A percentile compares a stretch with the other conserved stretches of the same genome.
Conservation (phyloP, 1,140 invertebrate species). For the Halyomorpha halys region DNA sequence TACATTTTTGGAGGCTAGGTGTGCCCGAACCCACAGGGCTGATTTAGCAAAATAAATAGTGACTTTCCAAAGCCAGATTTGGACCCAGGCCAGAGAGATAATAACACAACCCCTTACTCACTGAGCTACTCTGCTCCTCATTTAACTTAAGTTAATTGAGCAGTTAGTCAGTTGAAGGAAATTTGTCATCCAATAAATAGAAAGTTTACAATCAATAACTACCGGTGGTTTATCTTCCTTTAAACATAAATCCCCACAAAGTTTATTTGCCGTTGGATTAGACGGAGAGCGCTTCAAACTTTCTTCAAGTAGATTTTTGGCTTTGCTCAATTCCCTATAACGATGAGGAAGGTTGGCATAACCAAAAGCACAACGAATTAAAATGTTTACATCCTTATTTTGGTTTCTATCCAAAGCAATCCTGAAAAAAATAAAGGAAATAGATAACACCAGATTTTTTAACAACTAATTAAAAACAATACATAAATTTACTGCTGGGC, state of each 20-base stretch:
- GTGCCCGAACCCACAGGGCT: no score
- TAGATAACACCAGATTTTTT: background rate
- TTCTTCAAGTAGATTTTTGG: background rate
- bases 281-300: background rate
- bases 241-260: background rate
- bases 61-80: no score
- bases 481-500: background rate
- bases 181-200: no score
- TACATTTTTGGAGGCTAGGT: no score
- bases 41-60: no score
- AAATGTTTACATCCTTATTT: background rate
- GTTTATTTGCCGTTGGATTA: constrained; percentile 1
- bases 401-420: background rate
- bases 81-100: no score
- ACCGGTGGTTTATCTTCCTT: background rate
- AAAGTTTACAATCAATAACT: background rate
- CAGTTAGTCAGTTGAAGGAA: no score
- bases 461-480: background rate
- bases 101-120: no score
- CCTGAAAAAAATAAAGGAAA: no score
- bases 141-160: no score
- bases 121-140: no score
- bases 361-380: constrained; percentile 6
- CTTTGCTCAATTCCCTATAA: background rate
- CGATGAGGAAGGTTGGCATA: background rate